Conservation (phyloP, 2,888 invertebrate genomes). For the Germaria angustata region DNA sequence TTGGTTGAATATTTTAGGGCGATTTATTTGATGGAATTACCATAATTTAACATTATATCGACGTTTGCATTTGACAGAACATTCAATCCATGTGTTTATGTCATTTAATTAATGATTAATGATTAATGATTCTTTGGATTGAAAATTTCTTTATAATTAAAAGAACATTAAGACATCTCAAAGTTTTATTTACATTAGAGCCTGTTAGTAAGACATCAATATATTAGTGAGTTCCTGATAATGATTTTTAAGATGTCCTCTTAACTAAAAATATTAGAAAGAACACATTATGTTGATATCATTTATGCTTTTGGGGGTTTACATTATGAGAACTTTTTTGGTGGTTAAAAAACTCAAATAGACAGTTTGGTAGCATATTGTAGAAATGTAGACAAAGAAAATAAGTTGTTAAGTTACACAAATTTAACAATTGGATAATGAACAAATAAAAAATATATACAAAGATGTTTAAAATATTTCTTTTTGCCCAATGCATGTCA, state of each 20-base stretch:
- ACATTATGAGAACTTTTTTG: not conserved
- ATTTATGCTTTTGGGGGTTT: not conserved
- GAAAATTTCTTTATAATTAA: conserved; percentile 32
- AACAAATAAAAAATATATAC: no score
- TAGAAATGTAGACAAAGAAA: no score
- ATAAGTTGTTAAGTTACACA: no score
- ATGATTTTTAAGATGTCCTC: not conserved
- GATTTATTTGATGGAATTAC: not conserved
- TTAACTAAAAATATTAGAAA: not conserved
- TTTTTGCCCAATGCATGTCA: no score
- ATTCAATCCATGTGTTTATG: conserved; percentile 61
- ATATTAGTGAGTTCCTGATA: not conserved
- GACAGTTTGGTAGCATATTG: no score
- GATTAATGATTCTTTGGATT: conserved; percentile 65
- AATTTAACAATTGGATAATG: no score
- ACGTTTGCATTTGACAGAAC: conserved; percentile 67
- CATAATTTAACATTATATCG: conserved; percentile 39
- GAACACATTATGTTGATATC: not conserved
- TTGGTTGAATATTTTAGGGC: conserved; percentile 56
- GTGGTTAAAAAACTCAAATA: no score
- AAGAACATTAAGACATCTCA: conserved; percentile 43
- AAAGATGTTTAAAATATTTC: no score
- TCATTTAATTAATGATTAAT: conserved; percentile 70
- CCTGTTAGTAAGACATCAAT: conserved; percentile 14
- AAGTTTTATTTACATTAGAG: conserved; percentile 1